Percentiles rank a stretch among this genome's conserved stretches.
Conservation (phyloP, 2,113 vertebrate species). For the Ia io region DNA sequence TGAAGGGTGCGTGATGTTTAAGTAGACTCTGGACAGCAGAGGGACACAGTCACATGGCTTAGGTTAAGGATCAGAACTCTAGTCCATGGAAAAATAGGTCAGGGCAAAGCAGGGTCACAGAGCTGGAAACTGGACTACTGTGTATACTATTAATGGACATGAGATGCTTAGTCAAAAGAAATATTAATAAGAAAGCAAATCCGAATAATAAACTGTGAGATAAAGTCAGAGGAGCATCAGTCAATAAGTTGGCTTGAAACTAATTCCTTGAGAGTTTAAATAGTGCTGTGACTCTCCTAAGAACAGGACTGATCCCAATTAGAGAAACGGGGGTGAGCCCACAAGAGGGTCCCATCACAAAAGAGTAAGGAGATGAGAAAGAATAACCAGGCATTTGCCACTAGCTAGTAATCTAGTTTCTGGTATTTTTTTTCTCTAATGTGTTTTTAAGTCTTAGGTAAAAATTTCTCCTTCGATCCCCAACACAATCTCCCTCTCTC, state of each 20-base stretch:
- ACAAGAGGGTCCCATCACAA: neutral
- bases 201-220: neutral
- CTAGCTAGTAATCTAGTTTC: neutral
- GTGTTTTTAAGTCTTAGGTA: neutral
- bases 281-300: neutral
- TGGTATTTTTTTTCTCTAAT: neutral
- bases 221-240: neutral
- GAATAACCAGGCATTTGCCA: neutral
- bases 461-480: neutral
- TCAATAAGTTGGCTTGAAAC: neutral
- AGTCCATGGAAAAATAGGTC: neutral
- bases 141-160: neutral
- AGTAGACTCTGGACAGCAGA: neutral
- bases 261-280: neutral
- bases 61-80: neutral
- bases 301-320: neutral
- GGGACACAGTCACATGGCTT: neutral
- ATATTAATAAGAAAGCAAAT: neutral
- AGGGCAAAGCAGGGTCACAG: neutral
- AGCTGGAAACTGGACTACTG: neutral
- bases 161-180: neutral
- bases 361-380: neutral
- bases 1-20: neutral
- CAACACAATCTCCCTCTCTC: neutral
- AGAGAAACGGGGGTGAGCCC: neutral